Base-by-base conservation (phyloP, 1,140 invertebrate genomes). In the Drosophila takahashii region DNA sequence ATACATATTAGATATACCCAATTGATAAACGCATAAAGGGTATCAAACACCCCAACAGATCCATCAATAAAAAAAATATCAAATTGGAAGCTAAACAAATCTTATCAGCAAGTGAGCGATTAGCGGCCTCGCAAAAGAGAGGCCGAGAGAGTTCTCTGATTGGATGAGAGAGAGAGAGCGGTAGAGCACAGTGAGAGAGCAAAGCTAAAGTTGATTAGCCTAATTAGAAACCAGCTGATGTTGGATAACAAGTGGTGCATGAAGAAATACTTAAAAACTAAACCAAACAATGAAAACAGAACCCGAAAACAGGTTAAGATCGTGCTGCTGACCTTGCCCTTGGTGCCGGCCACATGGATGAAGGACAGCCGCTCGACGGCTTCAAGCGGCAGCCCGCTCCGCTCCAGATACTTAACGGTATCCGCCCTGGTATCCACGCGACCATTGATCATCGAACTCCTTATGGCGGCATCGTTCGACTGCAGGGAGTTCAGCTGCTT, bases 271-370 rank as follows among this genome's bases (percentile, higher is more conserved):
- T 48, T 1, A 47, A 15, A 9, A 29, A 1, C n/a, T 8, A 50
- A 48, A 39, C 13, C 7, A 26, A 34, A 44, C 0, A 47, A 34
- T 32, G 10, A 47, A 29, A 26, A 18, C 13, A 48, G 11, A 36
- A 5, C n/a, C 27, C 10, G 13, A 71, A 7, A 70, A 52, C 67
- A 39, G 39, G 39, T 61, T 61, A 26, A 16, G 10, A 39, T 10
- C 10, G 8, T 29, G 4, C 7, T 8, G 53, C 85, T 73, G 70
- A 94, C 94, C 93, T 97, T 97, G 36, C 98, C 98, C 94, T 99
- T 99, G 0, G 98, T 99, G 6, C 99, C 99, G 78, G 97, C 94
- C 1, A 99, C 95, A 93, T 99, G 98, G 78, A 99, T 98, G 7
- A 98, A 93, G 53, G 96, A 96, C 10, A 99, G 89, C 70, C 69